Conservation (phyloP, 2,888 invertebrate species). For the Eurytoma californica region DNA sequence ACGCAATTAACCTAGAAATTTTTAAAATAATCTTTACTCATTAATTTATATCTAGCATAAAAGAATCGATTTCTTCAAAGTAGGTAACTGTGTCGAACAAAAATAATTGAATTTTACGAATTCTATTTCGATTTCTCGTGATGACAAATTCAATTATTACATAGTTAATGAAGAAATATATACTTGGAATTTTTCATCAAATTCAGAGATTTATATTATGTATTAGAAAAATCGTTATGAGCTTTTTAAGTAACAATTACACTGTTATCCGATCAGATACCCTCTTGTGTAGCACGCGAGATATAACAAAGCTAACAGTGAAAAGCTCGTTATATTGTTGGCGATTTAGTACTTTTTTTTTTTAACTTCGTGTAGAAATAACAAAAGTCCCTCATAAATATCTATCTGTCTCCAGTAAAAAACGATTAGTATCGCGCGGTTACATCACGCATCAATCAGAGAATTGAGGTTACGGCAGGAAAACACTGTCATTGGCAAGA, state of each 20-base stretch:
- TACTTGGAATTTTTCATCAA: no score
- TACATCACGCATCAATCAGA: conserved; percentile 53
- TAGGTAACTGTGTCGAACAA: no score
- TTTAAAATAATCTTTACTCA: no score
- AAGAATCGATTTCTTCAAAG: no score
- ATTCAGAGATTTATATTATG: no score
- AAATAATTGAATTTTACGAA: no score
- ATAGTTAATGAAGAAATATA: no score
- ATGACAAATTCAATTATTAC: no score
- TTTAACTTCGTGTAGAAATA: conserved; percentile 19
- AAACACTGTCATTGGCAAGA: conserved; percentile 50
- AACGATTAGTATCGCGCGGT: conserved; percentile 50
- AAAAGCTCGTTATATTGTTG: not conserved
- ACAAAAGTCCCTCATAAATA: conserved; percentile 41
- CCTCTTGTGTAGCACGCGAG: not conserved
- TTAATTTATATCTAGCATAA: no score
- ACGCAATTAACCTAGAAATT: no score
- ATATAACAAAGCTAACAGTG: conserved; percentile 17
- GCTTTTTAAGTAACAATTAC: not conserved
- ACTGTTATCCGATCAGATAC: conserved; percentile 1
- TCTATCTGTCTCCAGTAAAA: conserved; percentile 34
- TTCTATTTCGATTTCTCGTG: no score
- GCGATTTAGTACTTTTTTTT: conserved; percentile 54
- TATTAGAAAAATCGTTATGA: no score
- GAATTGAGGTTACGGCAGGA: conserved; percentile 52